A percentile compares a stretch with the other conserved stretches of the same genome.
Evolutionary conservation across 2,888 invertebrate genomes (phyloP).

Genomic region (Lepidocyrtinus sp.): DNA sequence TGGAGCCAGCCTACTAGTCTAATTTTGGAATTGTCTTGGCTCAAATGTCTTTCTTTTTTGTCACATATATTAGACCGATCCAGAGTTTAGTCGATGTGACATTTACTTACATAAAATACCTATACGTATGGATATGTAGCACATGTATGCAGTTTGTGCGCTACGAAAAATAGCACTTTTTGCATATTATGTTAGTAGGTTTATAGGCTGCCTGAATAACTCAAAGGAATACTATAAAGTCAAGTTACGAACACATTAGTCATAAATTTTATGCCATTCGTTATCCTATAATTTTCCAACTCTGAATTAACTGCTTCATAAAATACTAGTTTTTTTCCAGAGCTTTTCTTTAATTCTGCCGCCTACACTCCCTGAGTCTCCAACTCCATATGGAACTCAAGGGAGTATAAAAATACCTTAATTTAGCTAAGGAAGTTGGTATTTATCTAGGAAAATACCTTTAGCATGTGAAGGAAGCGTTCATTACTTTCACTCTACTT

Average conservation of each 20-base stretch:
- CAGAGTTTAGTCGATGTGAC: no score
- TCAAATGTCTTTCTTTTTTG: background rate
- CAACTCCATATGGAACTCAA: background rate
- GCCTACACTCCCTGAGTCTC: background rate
- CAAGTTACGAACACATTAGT: background rate
- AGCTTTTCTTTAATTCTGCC: background rate
- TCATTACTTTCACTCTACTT: conserved; percentile 13
- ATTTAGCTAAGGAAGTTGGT: conserved; percentile 8
- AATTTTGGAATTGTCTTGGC: background rate
- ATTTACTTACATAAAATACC: no score
- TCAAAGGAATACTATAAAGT: background rate
- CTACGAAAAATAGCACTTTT: background rate
- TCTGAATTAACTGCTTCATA: conserved; percentile 7
- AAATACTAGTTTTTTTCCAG: background rate
- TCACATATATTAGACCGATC: no score
- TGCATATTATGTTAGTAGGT: conserved; percentile 8
- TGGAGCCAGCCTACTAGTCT: background rate
- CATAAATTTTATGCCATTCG: background rate
- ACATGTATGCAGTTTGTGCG: no score
- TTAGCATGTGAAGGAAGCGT: background rate
- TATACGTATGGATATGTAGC: no score
- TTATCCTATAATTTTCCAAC: background rate
- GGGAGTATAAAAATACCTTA: background rate
- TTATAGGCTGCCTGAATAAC: conserved; percentile 6
- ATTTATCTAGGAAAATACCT: conserved; percentile 4